phyloP scores from a whole-genome alignment of 2,888 invertebrate genomes.

The Dichetophora obliterata region DNA sequence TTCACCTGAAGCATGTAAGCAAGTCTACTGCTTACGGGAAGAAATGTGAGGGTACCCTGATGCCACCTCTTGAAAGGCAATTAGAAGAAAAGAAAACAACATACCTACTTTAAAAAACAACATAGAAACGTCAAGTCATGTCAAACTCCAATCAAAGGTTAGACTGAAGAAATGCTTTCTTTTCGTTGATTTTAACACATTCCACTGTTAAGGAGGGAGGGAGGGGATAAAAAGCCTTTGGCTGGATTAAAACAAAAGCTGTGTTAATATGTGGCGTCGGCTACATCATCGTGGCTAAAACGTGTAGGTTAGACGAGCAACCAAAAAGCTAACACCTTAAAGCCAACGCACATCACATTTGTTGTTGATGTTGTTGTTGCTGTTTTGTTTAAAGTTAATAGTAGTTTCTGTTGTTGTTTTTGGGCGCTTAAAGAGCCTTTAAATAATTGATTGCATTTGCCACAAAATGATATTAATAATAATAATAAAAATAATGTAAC shows the following conservation, averaged over 20 bases:
- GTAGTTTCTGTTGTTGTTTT: too few species aligned
- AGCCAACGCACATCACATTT: not conserved
- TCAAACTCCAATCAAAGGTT: conserved; percentile 12
- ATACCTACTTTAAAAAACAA: not conserved
- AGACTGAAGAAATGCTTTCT: conserved; percentile 29
- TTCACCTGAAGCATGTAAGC: conserved; percentile 8
- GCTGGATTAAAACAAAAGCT: conserved; percentile 33
- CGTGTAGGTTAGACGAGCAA: not conserved
- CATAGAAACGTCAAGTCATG: conserved; percentile 1
- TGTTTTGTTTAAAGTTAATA: too few species aligned
- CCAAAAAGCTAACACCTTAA: conserved; percentile 22
- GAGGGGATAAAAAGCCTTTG: too few species aligned
- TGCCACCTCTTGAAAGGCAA: not conserved
- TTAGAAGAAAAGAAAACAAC: not conserved
- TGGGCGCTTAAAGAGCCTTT: not conserved
- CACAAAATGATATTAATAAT: conserved; percentile 35
- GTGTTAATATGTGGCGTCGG: not conserved
- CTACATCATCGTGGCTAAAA: not conserved
- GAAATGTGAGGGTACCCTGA: conserved; percentile 26
- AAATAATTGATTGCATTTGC: conserved; percentile 40
- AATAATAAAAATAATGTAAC: not conserved
- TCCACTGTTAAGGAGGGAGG: not conserved
- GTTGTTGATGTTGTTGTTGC: too few species aligned
- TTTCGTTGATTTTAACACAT: conserved; percentile 24
- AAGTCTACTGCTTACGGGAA: too few species aligned